phyloP scores from a whole-genome alignment of 2,113 vertebrate genomes.

The Grammomys surdaster region DNA sequence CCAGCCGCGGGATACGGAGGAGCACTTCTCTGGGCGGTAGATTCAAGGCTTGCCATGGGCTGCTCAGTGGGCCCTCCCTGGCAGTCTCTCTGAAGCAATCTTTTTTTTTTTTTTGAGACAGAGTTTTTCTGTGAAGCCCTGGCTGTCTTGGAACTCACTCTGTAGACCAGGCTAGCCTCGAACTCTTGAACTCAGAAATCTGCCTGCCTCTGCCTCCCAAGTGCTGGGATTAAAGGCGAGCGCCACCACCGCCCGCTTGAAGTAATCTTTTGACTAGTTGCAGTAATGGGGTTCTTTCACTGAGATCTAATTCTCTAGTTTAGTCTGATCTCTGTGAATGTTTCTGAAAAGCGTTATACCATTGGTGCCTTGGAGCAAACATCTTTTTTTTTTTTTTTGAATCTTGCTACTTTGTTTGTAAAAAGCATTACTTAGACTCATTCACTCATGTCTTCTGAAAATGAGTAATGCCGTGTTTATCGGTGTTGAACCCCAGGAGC shows the following conservation, averaged over 20 bases:
- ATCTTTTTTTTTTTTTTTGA: conserved; percentile 23
- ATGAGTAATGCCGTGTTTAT: neutral
- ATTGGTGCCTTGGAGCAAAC: conserved; percentile 86
- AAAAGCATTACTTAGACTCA: neutral
- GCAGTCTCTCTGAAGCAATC: conserved; percentile 60
- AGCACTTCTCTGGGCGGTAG: neutral
- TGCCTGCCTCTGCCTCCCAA: no score
- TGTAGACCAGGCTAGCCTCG: no score
- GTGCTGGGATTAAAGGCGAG: no score
- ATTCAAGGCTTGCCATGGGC: neutral
- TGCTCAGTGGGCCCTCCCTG: conserved; percentile 43
- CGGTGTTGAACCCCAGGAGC: no score
- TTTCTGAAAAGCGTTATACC: conserved; percentile 79
- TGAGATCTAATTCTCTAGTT: conserved; percentile 64
- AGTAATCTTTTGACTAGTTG: conserved; percentile 62
- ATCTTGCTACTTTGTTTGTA: neutral
- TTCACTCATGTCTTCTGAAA: neutral
- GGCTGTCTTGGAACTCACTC: no score
- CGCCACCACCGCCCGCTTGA: neutral
- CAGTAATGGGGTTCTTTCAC: conserved; percentile 32
- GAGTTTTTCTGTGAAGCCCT: no score
- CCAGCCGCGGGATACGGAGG: neutral
- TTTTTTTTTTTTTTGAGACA: no score
- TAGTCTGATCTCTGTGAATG: conserved; percentile 65
- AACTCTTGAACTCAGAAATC: no score